These are phyloP conservation scores for Prolemur simus DNA, from an alignment of 2,113 vertebrate genomes.

Conservation along the genomic window DNA sequence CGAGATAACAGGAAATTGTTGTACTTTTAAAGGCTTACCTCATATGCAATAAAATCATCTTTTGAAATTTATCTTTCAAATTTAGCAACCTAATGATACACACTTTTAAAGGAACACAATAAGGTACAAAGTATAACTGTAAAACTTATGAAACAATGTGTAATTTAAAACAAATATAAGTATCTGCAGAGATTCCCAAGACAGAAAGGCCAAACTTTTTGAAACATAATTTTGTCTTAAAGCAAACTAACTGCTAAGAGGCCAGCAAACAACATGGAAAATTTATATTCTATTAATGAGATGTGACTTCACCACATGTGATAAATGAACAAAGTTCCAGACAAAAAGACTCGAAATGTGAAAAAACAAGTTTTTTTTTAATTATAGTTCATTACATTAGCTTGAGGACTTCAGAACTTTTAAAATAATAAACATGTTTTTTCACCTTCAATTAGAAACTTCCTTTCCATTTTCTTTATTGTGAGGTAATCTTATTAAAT, in stretches of 20 bases:
- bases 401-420: constrained; percentile 10
- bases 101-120: constrained; percentile 28
- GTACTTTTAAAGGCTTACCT: background rate
- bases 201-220: constrained; percentile 22
- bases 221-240: constrained; percentile 31
- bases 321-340: background rate
- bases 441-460: constrained; percentile 3
- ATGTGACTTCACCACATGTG: constrained; percentile 56
- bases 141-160: background rate
- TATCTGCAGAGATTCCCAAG: background rate
- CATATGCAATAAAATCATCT: background rate
- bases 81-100: background rate
- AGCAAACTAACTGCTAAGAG: constrained; percentile 45
- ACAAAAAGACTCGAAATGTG: constrained; percentile 23
- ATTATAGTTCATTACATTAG: background rate
- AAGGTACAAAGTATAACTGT: background rate
- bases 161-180: constrained; percentile 36
- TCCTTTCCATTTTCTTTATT: constrained; percentile 37
- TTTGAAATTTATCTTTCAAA: background rate
- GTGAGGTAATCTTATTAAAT: background rate
- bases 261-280: constrained; percentile 43
- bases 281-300: constrained; percentile 63
- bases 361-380: constrained; percentile 1
- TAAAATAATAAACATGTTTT: constrained; percentile 18
- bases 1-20: background rate